Base-by-base conservation (phyloP, 2,797 vertebrate species). In the Thripadectes ignobilis region DNA sequence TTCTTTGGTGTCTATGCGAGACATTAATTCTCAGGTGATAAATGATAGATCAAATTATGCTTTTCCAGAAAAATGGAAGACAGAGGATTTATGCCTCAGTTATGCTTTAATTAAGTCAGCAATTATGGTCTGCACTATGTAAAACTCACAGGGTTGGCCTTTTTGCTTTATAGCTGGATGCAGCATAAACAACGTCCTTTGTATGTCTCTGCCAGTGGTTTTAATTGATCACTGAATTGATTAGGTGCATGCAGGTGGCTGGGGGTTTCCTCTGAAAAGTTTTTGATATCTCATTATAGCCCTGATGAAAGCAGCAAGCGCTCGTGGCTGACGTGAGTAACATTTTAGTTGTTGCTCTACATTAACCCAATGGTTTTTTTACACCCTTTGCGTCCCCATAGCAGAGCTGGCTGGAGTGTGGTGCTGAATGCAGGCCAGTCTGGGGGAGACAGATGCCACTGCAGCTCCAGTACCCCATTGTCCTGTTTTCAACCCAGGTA, bases 261-360 rank as follows among this genome's bases (percentile, higher is more conserved):
- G 36, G 34, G 71, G 11, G 6, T 41, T 85, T 85, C 65, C 54
- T 87, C 54, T 67, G 41, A 15, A 29, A 75, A 93, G 65, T 46
- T 88, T 92, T 15, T 74, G 34, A 8, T 62, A 16, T 16, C 49
- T 52, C 39, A 27, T 17, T 14, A 4, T 2, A 45, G 67, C 2
- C 1, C 27, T 58, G 74, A 26, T 1, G 3, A 55, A 57, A 87
- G 68, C 38, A 26, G 48, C 27, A 43, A 69, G 73, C 0, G 1
- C 71, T 76, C 0, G 0, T 36, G 23, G 69, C 81, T 79, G 45
- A 32, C 0, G 0, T 0, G 0, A 36, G 38, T 21, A 43, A 32
- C 18, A 2, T 49, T 65, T 55, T 59, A 23, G n/a, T 43, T 36
- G 18, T n/a, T 46, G 17, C 38, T 72, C 39, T 23, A 9, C 1